Base-by-base conservation (phyloP, 2,797 vertebrate genomes). In the Cygnus olor region DNA sequence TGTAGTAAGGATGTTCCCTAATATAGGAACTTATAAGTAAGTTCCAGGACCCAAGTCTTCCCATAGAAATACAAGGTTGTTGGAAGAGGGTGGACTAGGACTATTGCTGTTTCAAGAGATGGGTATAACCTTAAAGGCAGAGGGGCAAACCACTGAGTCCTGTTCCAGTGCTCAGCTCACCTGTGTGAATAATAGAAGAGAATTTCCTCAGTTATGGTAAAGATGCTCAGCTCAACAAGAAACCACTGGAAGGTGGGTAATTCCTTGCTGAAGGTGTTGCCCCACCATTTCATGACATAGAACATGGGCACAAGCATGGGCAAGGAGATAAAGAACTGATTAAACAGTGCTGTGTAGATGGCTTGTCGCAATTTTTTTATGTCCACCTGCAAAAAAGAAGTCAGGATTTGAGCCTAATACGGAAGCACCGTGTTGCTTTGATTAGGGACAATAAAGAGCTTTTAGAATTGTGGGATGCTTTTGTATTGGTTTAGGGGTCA, bases 141-240 rank as follows among this genome's bases (percentile, higher is more conserved):
- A 7, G 56, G 49, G 32, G 24, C 36, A 81, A 69, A 28, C 32
- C 18, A 36, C 0, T 2, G 16, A 58, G 10, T 51, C 56, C 30
- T 24, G 20, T 40, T 88, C 40, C 69, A 76, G 17, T 58, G 34
- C 38, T 64, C 30, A 38, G 65, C 97, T 98, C 90, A 99, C 99
- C 99, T 98, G 98, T 99, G 99, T 22, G 98, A 98, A 80, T 99
- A 99, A 97, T 99, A 99, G 97, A 99, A 99, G 47, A 99, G 56
- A 18, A 99, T 56, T 96, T 99, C 99, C 94, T 99, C 99, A 40
- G 98, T 1, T 30, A 99, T 42, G 56, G 96, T 92, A 56, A 98
- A 99, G 90, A 98, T 0, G 1, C 97, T 96, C 76, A 99, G 92
- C 95, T 99, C 99, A 88, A 98, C 76, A 79, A 99, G 98, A 58